phyloP scores from a whole-genome alignment of 2,888 invertebrate species.

The Hoplodrina blanda region DNA sequence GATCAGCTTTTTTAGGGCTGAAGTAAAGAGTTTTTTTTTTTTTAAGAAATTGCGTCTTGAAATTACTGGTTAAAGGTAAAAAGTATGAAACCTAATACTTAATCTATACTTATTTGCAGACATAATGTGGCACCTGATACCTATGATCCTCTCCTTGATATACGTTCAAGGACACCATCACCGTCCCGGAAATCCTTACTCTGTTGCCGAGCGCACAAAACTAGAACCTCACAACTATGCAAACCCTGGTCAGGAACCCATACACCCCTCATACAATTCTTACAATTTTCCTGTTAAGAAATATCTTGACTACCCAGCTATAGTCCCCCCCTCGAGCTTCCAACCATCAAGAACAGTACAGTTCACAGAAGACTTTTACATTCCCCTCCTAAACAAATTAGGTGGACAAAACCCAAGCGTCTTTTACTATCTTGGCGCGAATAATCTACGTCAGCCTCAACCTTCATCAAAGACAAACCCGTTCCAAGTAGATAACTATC shows the following conservation, averaged over 20 bases:
- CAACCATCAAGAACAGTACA: not conserved
- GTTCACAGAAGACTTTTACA: not conserved
- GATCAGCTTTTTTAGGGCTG: too few species aligned
- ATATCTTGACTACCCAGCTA: not conserved
- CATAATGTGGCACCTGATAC: constrained; percentile 37
- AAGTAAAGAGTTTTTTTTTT: too few species aligned
- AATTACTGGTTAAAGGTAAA: too few species aligned
- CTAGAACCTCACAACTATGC: not conserved
- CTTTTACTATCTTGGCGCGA: not conserved
- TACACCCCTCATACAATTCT: not conserved
- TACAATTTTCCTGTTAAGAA: not conserved
- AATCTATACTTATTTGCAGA: constrained; percentile 29
- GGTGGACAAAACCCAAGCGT: not conserved
- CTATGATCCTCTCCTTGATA: constrained; percentile 12
- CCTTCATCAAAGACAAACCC: too few species aligned
- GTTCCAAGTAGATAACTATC: too few species aligned
- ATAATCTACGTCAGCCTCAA: not conserved
- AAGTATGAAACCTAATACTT: not conserved
- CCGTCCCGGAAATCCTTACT: not conserved
- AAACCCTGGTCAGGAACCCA: not conserved
- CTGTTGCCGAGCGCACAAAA: not conserved
- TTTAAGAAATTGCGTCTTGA: too few species aligned
- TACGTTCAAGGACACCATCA: constrained; percentile 1
- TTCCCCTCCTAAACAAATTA: not conserved
- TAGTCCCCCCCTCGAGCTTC: not conserved